Evolutionary conservation across 2,888 invertebrate genomes (phyloP), one percentile per base, ranked within the genome.

Genomic region (Griposia aprilina): DNA sequence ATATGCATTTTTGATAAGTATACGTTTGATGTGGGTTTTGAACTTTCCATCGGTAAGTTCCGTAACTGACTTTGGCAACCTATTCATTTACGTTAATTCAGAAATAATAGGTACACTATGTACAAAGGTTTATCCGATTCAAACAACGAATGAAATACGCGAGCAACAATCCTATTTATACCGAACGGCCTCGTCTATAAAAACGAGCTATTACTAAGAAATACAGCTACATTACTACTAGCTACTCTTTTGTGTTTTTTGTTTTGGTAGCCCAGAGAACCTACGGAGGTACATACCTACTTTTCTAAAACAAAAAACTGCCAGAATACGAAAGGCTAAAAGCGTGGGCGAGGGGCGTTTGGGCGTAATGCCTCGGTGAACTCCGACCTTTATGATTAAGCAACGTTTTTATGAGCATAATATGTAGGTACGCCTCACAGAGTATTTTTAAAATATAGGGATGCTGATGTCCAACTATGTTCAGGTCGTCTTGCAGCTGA

Each of bases 301-400:
- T 36, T 36, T 36, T 36, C 30, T 36, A 36, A 36, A 36, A 20
- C 11, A 57, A n/a, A n/a, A 26, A 11, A 50, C 17, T 8, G 36
- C 17, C 26, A 13, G 7, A 77, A 66, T 52, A 6, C 26, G 5
- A 52, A 75, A 52, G 52, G 73, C 2, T 26, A 36, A 50, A 59
- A 68, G 50, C 59, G 69, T 74, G 15, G 73, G 73, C 52, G 69
- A 30, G 17, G 57, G 13, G n/a, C 20, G 20, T 30, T 41, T 17
- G 50, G 67, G 63, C 57, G 52, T 41, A 20, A 41, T 20, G 6
- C 50, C 10, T 57, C 8, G n/a, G n/a, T 65, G 63, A 78, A 68
- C 79, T 17, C 5, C 15, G n/a, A 70, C 59, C 78, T 71, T 76
- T 71, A 13, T 11, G 50, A 45, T 50, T 10, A 26, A 26, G 17